Base-by-base conservation (phyloP, 2,797 vertebrate genomes). In the Phoeniculus purpureus region DNA sequence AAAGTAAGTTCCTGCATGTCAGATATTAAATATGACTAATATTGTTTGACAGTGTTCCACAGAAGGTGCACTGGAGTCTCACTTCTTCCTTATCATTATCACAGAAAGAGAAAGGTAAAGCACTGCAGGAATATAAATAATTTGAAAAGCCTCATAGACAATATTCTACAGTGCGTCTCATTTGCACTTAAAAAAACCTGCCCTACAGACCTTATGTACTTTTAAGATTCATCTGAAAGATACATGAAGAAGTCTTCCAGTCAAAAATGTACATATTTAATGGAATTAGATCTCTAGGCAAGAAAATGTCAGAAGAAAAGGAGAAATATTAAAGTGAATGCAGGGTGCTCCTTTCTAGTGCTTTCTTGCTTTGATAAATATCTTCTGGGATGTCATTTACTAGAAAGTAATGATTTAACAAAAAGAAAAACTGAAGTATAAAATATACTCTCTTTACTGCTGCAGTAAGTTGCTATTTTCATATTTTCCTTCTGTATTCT, bases 181-280 rank as follows among this genome's bases (percentile, higher is more conserved):
- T 98, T 98, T 98, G 97, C 97, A 98, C 97, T 98, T 98, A 83
- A 98, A 98, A 97, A 98, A 97, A 89, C 95, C 96, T 97, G 97
- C 97, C 97, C 97, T 97, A 95, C 93, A 97, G 97, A 98, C 97
- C 97, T 97, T 97, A 97, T 97, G 96, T 97, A 97, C 97, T 98
- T 98, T 98, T 97, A 98, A 98, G 97, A 98, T 98, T 96, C 97
- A 97, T 97, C 96, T 97, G 97, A 98, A 97, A 97, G 97, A 97
- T 97, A 98, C 97, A 98, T 97, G 97, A 98, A 98, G 96, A 97
- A 97, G 97, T 96, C 95, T 97, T 96, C 92, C 93, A 97, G 96
- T 94, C 95, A 96, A 97, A 98, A 98, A 97, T 96, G 98, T 97
- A 98, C 97, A 98, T 98, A 97, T 98, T 98, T 98, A 98, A 98